A percentile compares a stretch with the other conserved stretches of the same genome.
Conservation (phyloP, 2,888 invertebrate genomes). For the Drosophila fungiperda region DNA sequence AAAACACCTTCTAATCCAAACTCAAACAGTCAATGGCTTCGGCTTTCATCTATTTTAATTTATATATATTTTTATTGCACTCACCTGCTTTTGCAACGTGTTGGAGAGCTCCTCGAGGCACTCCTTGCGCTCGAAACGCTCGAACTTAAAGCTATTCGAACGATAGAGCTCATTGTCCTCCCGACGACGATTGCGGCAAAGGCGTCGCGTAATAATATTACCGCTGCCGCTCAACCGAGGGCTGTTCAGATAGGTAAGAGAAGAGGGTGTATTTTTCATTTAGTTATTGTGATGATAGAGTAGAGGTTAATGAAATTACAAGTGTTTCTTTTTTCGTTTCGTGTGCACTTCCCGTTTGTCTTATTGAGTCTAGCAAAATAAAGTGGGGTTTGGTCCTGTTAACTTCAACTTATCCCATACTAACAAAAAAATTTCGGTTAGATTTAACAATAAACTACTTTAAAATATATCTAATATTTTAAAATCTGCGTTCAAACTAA, state of each 20-base stretch:
- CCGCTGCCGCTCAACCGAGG: conserved; percentile 84
- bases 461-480: not conserved
- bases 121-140: conserved; percentile 90
- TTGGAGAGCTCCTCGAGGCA: conserved; percentile 88
- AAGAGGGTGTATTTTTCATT: no score
- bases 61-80: conserved; percentile 57
- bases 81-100: conserved; percentile 89
- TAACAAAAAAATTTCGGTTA: not conserved
- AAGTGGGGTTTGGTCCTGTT: not conserved
- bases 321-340: not conserved
- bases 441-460: not conserved
- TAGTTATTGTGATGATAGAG: not conserved
- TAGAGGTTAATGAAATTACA: not conserved
- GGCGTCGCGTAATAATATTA: conserved; percentile 88
- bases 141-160: conserved; percentile 95
- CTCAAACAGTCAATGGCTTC: not conserved
- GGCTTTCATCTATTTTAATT: not conserved
- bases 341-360: not conserved
- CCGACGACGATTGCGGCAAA: conserved; percentile 90
- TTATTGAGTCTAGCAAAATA: not conserved
- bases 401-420: not conserved
- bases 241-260: conserved; percentile 46
- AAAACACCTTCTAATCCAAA: not conserved
- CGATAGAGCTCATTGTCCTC: conserved; percentile 94
- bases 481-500: not conserved